Evolutionary conservation across 2,888 invertebrate species (phyloP).

Genomic region (Nephrocerus scutellatus): DNA sequence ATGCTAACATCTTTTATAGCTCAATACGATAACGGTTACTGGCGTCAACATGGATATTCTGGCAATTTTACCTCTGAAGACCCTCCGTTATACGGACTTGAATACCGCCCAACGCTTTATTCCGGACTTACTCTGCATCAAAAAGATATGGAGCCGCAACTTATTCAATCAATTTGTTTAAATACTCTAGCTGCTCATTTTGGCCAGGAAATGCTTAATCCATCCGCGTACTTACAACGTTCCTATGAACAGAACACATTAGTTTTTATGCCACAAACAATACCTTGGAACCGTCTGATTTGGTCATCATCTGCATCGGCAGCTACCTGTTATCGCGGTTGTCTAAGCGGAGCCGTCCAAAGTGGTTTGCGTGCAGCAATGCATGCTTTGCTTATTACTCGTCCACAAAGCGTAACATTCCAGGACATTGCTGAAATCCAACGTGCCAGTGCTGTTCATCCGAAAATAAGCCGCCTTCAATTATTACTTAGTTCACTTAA

Average conservation of each 20-base stretch:
- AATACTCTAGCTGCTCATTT: conserved; percentile 29
- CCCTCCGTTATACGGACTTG: conserved; percentile 34
- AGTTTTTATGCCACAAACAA: conserved; percentile 28
- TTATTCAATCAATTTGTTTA: conserved; percentile 25
- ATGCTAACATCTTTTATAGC: conserved; percentile 34
- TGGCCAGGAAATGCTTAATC: conserved; percentile 36
- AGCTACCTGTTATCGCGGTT: conserved; percentile 38
- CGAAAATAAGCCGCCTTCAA: conserved; percentile 15
- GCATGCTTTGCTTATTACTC: conserved; percentile 34
- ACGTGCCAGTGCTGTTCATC: conserved; percentile 19
- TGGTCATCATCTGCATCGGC: conserved; percentile 40
- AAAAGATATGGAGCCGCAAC: conserved; percentile 20
- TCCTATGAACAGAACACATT: conserved; percentile 29
- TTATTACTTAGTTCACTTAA: conserved; percentile 35
- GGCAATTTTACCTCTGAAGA: conserved; percentile 30
- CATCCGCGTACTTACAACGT: conserved; percentile 26
- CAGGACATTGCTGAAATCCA: conserved; percentile 37
- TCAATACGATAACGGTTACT: conserved; percentile 32
- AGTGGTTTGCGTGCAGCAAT: conserved; percentile 43
- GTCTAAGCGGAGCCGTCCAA: conserved; percentile 43
- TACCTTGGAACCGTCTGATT: conserved; percentile 40
- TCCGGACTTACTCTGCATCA: conserved; percentile 35
- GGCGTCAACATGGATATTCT: conserved; percentile 35
- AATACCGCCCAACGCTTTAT: conserved; percentile 25
- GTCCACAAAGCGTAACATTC: conserved; percentile 42